Percentiles rank a stretch among this genome's conserved stretches.
phyloP scores from a whole-genome alignment of 2,888 invertebrate species.

The Proisotoma minuta region DNA sequence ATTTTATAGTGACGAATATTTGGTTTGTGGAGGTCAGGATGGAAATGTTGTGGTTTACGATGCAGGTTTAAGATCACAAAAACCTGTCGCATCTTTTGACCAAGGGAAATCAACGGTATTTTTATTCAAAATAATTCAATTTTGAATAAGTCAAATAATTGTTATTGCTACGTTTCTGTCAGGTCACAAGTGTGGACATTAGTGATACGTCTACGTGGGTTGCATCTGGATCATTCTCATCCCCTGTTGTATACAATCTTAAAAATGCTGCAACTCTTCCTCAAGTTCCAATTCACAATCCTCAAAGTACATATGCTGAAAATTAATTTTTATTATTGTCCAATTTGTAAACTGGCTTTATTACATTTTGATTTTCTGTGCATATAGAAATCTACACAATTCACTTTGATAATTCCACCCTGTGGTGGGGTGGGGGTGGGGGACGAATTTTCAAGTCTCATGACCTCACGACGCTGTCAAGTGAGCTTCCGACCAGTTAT shows the following conservation, averaged over 20 bases:
- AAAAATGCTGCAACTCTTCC: constrained; percentile 30
- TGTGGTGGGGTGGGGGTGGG: constrained; percentile 43
- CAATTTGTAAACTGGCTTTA: not conserved
- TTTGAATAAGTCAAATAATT: not conserved
- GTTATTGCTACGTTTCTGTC: constrained; percentile 1
- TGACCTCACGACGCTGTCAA: constrained; percentile 19
- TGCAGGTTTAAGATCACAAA: constrained; percentile 24
- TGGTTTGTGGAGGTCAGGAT: constrained; percentile 40
- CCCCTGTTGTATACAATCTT: constrained; percentile 37
- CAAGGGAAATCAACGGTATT: constrained; percentile 31
- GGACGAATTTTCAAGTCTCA: constrained; percentile 31
- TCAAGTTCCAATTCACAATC: constrained; percentile 23
- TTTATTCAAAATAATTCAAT: not conserved
- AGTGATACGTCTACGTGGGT: constrained; percentile 40
- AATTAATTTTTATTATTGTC: not conserved
- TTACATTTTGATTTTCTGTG: not conserved
- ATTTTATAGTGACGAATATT: constrained; percentile 31
- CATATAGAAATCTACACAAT: constrained; percentile 33
- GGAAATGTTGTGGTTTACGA: constrained; percentile 39
- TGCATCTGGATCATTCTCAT: constrained; percentile 33
- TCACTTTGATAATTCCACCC: constrained; percentile 31
- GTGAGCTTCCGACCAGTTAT: constrained; percentile 24
- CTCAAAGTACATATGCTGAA: constrained; percentile 18
- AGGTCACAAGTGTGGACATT: constrained; percentile 36
- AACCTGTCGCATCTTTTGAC: constrained; percentile 30